These are phyloP conservation scores for Phaenicophaeus curvirostris DNA, from an alignment of 2,797 vertebrate species.

Conservation along the genomic window DNA sequence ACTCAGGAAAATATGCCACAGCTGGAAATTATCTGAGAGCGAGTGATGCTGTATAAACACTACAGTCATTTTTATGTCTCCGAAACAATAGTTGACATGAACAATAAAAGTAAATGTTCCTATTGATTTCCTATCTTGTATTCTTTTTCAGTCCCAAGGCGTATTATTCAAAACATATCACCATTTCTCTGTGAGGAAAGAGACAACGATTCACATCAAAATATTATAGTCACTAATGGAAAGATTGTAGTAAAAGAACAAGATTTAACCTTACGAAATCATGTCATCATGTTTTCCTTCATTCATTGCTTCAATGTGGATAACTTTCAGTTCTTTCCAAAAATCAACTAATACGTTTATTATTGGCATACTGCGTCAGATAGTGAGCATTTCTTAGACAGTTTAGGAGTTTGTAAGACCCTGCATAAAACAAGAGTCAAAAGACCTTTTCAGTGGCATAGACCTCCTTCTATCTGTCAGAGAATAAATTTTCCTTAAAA, in stretches of 20 bases:
- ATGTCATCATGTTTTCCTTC: neutral
- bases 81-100: conserved; percentile 15
- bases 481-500: neutral
- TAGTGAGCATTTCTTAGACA: neutral
- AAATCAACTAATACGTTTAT: neutral
- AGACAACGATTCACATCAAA: neutral
- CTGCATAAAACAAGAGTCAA: neutral
- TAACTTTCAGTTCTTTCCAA: neutral
- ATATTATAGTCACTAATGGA: neutral
- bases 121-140: conserved; percentile 38
- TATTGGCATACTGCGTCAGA: neutral
- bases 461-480: neutral
- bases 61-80: conserved; percentile 10
- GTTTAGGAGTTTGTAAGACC: neutral
- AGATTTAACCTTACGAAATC: neutral
- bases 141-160: neutral
- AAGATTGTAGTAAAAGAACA: neutral
- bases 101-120: conserved; percentile 17
- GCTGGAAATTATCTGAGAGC: neutral
- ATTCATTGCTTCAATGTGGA: neutral
- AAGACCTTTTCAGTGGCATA: neutral
- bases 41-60: neutral
- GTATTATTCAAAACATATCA: conserved; percentile 10
- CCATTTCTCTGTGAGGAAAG: neutral
- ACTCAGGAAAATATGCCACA: neutral